These are phyloP conservation scores for Phortica okadai DNA, from an alignment of 2,888 invertebrate species.

Conservation along the genomic window DNA sequence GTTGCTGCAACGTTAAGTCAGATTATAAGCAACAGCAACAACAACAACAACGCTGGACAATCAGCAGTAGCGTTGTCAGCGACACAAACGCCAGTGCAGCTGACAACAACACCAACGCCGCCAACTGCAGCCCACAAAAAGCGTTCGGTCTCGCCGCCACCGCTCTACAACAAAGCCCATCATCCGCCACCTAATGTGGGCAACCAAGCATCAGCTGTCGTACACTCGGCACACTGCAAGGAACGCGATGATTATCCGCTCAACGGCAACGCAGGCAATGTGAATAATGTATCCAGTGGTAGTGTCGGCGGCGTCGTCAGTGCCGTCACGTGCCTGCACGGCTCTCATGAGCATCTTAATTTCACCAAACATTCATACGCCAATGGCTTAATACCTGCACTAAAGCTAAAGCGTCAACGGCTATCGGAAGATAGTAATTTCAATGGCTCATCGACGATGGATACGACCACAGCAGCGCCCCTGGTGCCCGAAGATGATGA, in stretches of 20 bases:
- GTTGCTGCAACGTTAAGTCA: neutral
- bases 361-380: constrained; percentile 72
- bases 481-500: constrained; percentile 75
- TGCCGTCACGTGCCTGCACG: constrained; percentile 39
- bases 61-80: constrained; percentile 55
- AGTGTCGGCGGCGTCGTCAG: constrained; percentile 2
- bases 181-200: constrained; percentile 63
- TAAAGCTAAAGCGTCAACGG: constrained; percentile 73
- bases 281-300: constrained; percentile 39
- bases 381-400: constrained; percentile 72
- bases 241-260: constrained; percentile 63
- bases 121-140: constrained; percentile 54
- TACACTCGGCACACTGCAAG: constrained; percentile 36
- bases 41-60: constrained; percentile 47
- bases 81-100: constrained; percentile 53
- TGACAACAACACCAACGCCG: constrained; percentile 33
- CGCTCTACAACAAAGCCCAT: constrained; percentile 72
- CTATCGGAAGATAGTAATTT: constrained; percentile 74
- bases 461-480: constrained; percentile 51
- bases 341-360: constrained; percentile 67
- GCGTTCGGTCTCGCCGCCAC: constrained; percentile 72
- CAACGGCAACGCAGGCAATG: constrained; percentile 36
- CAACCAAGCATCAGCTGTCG: constrained; percentile 41
- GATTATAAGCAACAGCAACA: neutral
- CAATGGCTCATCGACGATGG: constrained; percentile 75